phyloP scores from a whole-genome alignment of 2,113 vertebrate genomes.

The Archocentrus centrarchus region DNA sequence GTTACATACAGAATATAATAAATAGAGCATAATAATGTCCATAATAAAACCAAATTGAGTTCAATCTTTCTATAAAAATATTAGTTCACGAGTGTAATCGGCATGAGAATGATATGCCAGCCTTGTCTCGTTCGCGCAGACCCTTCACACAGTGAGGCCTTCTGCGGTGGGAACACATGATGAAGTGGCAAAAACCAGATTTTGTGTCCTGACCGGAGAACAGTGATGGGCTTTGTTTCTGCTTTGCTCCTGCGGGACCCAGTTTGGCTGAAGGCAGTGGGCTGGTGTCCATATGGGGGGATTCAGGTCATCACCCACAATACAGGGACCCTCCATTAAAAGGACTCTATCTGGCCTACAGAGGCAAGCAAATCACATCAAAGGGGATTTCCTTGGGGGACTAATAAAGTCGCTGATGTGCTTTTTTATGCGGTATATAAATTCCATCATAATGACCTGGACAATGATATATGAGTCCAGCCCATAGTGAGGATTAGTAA shows the following conservation, averaged over 20 bases:
- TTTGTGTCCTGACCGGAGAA: constrained; percentile 58
- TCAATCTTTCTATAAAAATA: background rate
- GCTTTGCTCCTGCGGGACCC: constrained; percentile 60
- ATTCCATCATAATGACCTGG: background rate
- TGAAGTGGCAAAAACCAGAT: constrained; percentile 36
- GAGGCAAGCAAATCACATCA: constrained; percentile 44
- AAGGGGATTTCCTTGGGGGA: background rate
- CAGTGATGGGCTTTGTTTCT: constrained; percentile 69
- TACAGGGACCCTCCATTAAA: constrained; percentile 47
- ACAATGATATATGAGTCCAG: background rate
- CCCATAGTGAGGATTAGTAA: background rate
- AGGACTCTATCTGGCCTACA: constrained; percentile 19
- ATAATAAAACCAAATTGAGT: background rate
- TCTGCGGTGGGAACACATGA: constrained; percentile 59
- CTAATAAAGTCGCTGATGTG: constrained; percentile 26
- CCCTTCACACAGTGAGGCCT: constrained; percentile 36
- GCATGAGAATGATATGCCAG: constrained; percentile 20
- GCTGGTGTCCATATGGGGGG: constrained; percentile 55
- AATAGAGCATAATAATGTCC: background rate
- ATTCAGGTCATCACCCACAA: constrained; percentile 61
- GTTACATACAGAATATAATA: background rate
- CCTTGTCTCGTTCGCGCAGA: constrained; percentile 20
- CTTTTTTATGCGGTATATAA: background rate
- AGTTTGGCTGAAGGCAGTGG: constrained; percentile 59
- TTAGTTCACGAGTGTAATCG: background rate